A percentile compares a stretch with the other conserved stretches of the same genome.
Conservation (phyloP, 1,140 invertebrate genomes). For the Lepidostoma basale region DNA sequence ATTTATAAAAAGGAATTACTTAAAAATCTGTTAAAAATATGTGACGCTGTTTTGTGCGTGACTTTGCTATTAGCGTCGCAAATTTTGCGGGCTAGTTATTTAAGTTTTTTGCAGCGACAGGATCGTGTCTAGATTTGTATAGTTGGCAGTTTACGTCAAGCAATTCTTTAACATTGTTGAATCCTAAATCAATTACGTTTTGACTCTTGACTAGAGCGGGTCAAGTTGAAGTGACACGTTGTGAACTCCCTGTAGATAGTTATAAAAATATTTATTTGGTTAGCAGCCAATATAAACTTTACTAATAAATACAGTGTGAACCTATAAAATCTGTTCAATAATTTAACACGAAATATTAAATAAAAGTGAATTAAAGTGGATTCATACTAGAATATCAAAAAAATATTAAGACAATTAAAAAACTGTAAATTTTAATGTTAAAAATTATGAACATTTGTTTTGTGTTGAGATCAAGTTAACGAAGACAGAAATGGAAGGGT, state of each 20-base stretch:
- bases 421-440: background rate
- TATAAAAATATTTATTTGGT: no score
- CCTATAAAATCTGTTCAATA: no score
- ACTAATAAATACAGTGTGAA: no score
- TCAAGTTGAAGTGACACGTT: no score
- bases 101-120: background rate
- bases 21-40: background rate
- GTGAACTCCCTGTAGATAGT: no score
- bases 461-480: background rate
- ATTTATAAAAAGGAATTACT: background rate
- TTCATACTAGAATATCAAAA: no score
- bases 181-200: slow-evolving; percentile 43
- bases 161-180: slow-evolving; percentile 45
- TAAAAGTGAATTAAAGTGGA: no score
- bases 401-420: background rate
- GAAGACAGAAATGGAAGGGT: background rate
- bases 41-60: background rate
- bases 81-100: background rate
- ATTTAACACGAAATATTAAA: no score
- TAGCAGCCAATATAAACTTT: no score
- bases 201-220: slow-evolving; percentile 38
- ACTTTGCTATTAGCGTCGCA: background rate
- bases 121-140: slow-evolving; percentile 18
- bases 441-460: background rate
- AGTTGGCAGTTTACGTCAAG: slow-evolving; percentile 3